Evolutionary conservation across 2,797 vertebrate species (phyloP).

Genomic region (Alosa sapidissima): DNA sequence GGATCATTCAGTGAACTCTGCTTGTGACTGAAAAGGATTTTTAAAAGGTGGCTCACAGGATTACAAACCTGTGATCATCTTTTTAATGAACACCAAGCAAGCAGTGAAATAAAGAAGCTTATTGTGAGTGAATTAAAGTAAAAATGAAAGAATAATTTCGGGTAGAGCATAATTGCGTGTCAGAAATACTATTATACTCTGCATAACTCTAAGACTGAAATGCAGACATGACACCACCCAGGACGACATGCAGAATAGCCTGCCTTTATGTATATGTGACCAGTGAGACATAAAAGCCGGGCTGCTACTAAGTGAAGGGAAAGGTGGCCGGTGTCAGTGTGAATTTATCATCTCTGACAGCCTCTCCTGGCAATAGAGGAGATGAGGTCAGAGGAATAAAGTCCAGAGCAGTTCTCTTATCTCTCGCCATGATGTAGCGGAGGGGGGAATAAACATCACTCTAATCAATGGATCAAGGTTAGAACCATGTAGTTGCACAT

Average conservation of each 20-base stretch:
- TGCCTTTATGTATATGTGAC: background rate
- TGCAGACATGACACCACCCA: background rate
- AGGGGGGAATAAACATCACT: background rate
- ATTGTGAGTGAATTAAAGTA: background rate
- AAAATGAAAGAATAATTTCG: constrained; percentile 52
- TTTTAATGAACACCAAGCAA: constrained; percentile 4
- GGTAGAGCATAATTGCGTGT: constrained; percentile 30
- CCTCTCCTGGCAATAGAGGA: constrained; percentile 1
- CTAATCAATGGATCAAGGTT: constrained; percentile 22
- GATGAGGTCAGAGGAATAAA: constrained; percentile 21
- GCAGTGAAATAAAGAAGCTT: background rate
- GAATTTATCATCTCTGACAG: constrained; percentile 26
- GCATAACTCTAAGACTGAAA: constrained; percentile 6
- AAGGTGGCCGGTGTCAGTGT: background rate
- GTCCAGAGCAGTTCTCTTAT: constrained; percentile 19
- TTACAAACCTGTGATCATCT: background rate
- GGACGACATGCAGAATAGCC: constrained; percentile 2
- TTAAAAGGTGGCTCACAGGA: background rate
- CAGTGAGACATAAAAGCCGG: constrained; percentile 34
- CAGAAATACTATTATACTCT: constrained; percentile 31
- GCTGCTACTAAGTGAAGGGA: constrained; percentile 13
- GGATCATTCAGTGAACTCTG: background rate
- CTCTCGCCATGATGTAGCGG: background rate
- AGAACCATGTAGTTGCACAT: constrained; percentile 11
- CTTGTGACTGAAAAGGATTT: background rate